A percentile compares a stretch with the other conserved stretches of the same genome.
These are phyloP conservation scores for Heloderma charlesbogerti DNA, from an alignment of 2,113 vertebrate species.

Conservation along the genomic window DNA sequence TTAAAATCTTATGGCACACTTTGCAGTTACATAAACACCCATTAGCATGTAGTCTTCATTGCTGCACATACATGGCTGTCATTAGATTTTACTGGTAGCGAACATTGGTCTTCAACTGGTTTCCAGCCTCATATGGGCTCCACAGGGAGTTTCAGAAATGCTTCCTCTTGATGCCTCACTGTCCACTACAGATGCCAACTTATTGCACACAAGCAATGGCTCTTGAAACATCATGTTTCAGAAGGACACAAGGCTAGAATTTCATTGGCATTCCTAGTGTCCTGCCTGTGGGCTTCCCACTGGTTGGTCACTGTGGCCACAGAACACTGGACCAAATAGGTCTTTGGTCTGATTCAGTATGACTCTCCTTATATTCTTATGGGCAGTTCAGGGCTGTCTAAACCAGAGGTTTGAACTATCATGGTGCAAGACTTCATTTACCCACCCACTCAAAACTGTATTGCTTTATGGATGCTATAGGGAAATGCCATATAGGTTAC, in stretches of 20 bases:
- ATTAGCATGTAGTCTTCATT: constrained; percentile 54
- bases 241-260: background rate
- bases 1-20: constrained; percentile 56
- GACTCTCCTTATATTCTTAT: too few relatives aligned
- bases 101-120: constrained; percentile 64
- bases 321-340: background rate
- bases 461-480: background rate
- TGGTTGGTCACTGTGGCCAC: too few relatives aligned
- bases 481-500: too few relatives aligned
- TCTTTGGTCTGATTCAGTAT: too few relatives aligned
- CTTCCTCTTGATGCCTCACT: background rate
- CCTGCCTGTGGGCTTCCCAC: too few relatives aligned
- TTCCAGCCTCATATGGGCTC: constrained; percentile 54
- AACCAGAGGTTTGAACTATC: background rate
- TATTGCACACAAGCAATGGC: background rate
- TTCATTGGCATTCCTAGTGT: background rate
- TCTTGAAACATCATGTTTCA: background rate
- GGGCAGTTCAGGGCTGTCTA: background rate
- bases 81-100: constrained; percentile 67
- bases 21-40: constrained; percentile 47
- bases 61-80: constrained; percentile 52
- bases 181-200: background rate
- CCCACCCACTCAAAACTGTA: background rate
- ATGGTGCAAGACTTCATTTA: background rate
- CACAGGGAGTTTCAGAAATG: constrained; percentile 48